Evolutionary conservation across 1,140 invertebrate genomes (phyloP).

Genomic region (Leptinotarsa texana): DNA sequence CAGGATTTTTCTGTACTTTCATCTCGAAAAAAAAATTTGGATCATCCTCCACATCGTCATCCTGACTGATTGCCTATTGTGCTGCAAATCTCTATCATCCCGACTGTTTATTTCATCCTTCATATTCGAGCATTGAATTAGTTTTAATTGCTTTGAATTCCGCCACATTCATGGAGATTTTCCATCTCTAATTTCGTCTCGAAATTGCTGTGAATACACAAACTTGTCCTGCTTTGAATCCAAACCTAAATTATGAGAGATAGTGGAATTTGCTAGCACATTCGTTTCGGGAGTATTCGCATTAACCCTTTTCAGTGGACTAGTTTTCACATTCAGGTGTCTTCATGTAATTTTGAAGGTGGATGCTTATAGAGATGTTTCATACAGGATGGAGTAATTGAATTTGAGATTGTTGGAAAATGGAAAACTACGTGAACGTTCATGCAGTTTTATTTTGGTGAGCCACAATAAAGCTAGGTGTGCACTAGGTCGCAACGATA

Average conservation of each 20-base stretch:
- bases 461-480: too few species aligned
- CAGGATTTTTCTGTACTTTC: too few species aligned
- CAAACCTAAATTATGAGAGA: neutral
- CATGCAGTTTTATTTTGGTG: too few species aligned
- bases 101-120: neutral
- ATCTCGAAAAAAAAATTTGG: too few species aligned
- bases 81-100: neutral
- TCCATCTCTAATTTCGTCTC: constrained; percentile 6
- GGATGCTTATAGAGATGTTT: too few species aligned
- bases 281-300: neutral
- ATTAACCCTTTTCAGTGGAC: too few species aligned
- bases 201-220: neutral
- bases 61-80: neutral
- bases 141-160: constrained; percentile 6
- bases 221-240: neutral
- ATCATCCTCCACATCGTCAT: neutral
- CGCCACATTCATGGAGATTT: neutral
- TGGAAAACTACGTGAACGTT: too few species aligned
- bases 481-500: too few species aligned
- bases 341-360: too few species aligned
- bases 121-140: constrained; percentile 4
- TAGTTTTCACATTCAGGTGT: too few species aligned
- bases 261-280: neutral
- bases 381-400: too few species aligned
- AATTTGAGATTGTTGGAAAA: too few species aligned